Percentiles rank a stretch among this genome's conserved stretches.
phyloP scores from a whole-genome alignment of 1,140 invertebrate genomes.

The Microplitis mediator region DNA sequence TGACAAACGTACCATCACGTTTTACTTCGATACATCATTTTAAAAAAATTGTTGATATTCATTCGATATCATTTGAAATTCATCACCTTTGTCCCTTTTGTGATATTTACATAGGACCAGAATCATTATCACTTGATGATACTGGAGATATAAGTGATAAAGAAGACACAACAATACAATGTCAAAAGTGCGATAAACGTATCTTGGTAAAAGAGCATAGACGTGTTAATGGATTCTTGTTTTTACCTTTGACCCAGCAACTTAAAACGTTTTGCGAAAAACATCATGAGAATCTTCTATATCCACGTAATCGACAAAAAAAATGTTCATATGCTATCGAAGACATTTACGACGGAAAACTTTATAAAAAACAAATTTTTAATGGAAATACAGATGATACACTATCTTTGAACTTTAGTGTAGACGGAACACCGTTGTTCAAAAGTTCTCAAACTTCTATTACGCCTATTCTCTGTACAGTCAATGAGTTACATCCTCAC shows the following conservation, averaged over 20 bases:
- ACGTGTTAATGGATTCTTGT: too few species aligned
- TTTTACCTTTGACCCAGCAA: slow-evolving; percentile 12
- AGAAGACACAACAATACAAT: too few species aligned
- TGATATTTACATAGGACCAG: background rate
- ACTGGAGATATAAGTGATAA: background rate
- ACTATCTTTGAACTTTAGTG: slow-evolving; percentile 29
- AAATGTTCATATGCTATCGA: slow-evolving; percentile 27
- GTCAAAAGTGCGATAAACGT: background rate
- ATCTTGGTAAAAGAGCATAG: too few species aligned
- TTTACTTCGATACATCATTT: background rate
- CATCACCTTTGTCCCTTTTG: slow-evolving; percentile 5
- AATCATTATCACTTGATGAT: background rate
- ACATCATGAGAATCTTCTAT: slow-evolving; percentile 12
- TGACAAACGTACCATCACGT: background rate
- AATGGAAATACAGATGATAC: background rate
- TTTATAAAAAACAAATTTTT: slow-evolving; percentile 18
- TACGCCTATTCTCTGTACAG: slow-evolving; percentile 28
- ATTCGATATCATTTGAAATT: background rate
- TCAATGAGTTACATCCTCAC: slow-evolving; percentile 25
- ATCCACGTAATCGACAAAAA: slow-evolving; percentile 15
- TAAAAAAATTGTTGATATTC: background rate
- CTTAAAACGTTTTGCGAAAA: slow-evolving; percentile 10
- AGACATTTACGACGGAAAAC: slow-evolving; percentile 30
- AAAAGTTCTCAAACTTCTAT: slow-evolving; percentile 25
- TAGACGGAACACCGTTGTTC: slow-evolving; percentile 34